Conservation (phyloP, 2,113 vertebrate species). For the Aix galericulata region DNA sequence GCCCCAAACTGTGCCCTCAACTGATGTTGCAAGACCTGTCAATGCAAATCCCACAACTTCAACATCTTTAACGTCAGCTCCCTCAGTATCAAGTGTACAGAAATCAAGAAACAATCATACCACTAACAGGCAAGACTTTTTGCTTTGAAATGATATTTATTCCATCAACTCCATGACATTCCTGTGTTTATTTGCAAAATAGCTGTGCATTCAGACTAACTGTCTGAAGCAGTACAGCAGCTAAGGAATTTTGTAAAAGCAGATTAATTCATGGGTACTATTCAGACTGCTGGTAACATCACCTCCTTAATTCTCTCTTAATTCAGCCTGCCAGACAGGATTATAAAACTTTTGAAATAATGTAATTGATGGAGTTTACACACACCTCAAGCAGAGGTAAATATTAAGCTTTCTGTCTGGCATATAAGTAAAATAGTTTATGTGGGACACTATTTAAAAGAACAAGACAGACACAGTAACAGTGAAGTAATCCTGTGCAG, state of each 20-base stretch:
- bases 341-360: background rate
- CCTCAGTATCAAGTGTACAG: conserved; percentile 66
- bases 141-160: background rate
- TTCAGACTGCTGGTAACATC: background rate
- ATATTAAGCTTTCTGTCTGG: background rate
- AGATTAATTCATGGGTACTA: background rate
- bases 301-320: background rate
- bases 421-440: background rate
- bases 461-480: background rate
- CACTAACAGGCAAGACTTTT: conserved; percentile 77
- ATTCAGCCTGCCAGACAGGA: background rate
- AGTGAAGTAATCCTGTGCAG: background rate
- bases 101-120: conserved; percentile 72
- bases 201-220: background rate
- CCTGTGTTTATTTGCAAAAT: background rate
- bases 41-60: conserved; percentile 48
- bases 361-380: background rate
- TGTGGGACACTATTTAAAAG: background rate
- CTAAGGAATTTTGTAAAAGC: background rate
- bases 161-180: background rate
- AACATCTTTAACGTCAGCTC: conserved; percentile 57
- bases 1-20: conserved; percentile 67
- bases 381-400: background rate
- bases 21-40: conserved; percentile 62
- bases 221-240: background rate